phyloP scores from a whole-genome alignment of 2,888 invertebrate species.

The Leptinotarsa juncta region DNA sequence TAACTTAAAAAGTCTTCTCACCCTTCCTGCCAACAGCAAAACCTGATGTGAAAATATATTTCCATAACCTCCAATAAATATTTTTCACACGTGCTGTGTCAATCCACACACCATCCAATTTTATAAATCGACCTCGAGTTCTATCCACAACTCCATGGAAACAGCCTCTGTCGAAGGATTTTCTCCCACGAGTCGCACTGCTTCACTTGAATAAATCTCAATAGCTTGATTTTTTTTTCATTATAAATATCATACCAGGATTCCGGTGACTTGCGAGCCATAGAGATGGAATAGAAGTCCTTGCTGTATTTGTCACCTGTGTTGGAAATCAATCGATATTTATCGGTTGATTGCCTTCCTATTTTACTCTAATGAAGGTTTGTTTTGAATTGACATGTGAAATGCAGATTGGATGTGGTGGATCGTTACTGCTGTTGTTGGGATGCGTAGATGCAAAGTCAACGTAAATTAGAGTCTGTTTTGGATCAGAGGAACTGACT shows the following conservation, averaged over 20 bases:
- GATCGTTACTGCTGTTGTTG: not conserved
- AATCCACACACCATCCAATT: too few species aligned
- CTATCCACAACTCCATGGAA: not conserved
- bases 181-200: not conserved
- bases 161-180: not conserved
- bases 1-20: too few species aligned
- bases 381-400: slow-evolving; percentile 4
- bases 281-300: slow-evolving; percentile 5
- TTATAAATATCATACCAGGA: not conserved
- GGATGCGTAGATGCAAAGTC: too few species aligned
- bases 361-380: not conserved
- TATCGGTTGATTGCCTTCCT: not conserved
- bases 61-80: too few species aligned
- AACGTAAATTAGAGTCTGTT: too few species aligned
- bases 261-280: not conserved
- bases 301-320: not conserved
- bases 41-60: too few species aligned
- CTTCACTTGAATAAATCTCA: not conserved
- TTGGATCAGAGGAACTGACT: too few species aligned
- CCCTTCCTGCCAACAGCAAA: too few species aligned
- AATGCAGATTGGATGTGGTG: slow-evolving; percentile 5
- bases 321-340: slow-evolving; percentile 8
- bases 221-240: not conserved
- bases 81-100: too few species aligned
- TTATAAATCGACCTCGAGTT: not conserved